Conservation (phyloP, 2,797 vertebrate genomes). For the Argya squamiceps region DNA sequence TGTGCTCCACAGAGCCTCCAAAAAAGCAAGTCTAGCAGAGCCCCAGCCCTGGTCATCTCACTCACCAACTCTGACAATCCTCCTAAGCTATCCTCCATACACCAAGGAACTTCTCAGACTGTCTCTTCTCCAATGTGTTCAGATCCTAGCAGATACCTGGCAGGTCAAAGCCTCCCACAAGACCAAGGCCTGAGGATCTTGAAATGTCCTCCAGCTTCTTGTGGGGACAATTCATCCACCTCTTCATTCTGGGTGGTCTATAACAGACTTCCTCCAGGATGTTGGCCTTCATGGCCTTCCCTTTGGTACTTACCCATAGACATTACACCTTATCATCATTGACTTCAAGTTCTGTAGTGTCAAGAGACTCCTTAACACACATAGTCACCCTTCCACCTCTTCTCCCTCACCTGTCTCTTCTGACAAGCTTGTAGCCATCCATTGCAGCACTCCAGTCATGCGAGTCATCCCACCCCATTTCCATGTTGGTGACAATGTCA, state of each 20-base stretch:
- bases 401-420: rapidly evolving
- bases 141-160: neutral
- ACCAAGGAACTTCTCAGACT: neutral
- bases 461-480: rapidly evolving
- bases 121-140: neutral
- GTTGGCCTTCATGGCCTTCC: neutral
- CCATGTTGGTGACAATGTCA: rapidly evolving
- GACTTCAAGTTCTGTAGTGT: neutral
- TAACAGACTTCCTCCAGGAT: neutral
- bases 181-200: neutral
- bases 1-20: neutral
- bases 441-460: neutral
- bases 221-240: neutral
- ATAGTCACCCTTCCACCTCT: neutral
- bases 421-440: neutral
- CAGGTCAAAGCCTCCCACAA: neutral
- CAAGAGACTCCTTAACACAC: neutral
- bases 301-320: neutral
- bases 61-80: neutral
- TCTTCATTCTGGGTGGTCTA: neutral
- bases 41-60: neutral
- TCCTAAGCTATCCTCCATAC: neutral
- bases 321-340: neutral
- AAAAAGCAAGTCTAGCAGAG: neutral
- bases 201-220: neutral